A percentile compares a stretch with the other conserved stretches of the same genome.
Evolutionary conservation across 1,140 invertebrate species (phyloP).

Genomic region (Temnothorax nylanderi): DNA sequence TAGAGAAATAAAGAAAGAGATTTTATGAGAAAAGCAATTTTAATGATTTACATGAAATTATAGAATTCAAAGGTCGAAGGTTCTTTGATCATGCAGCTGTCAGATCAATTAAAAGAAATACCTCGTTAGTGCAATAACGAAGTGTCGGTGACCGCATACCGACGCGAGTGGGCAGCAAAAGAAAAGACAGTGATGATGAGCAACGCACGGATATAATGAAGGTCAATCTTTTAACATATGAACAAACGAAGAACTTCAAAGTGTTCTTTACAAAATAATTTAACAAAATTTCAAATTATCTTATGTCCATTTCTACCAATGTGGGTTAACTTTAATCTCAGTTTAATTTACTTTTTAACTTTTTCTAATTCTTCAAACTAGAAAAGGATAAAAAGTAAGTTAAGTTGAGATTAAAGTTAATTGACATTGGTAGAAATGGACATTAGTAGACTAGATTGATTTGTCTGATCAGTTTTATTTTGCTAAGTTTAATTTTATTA

Average conservation of each 20-base stretch:
- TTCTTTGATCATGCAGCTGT: not conserved
- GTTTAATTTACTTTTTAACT: too few relatives aligned
- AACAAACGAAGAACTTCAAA: not conserved
- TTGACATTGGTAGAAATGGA: too few relatives aligned
- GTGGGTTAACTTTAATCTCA: too few relatives aligned
- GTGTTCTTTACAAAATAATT: not conserved
- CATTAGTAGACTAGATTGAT: not conserved
- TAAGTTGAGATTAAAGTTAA: too few relatives aligned
- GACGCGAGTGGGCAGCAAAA: slow-evolving; percentile 18
- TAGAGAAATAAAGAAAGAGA: too few relatives aligned
- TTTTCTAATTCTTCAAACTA: too few relatives aligned
- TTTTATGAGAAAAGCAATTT: not conserved
- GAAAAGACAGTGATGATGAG: not conserved
- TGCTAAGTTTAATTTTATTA: not conserved
- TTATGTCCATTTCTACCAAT: too few relatives aligned
- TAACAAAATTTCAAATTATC: not conserved
- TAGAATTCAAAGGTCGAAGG: not conserved
- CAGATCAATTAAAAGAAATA: slow-evolving; percentile 64
- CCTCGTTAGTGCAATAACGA: slow-evolving; percentile 49
- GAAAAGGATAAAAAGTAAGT: too few relatives aligned
- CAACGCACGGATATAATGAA: not conserved
- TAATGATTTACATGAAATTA: not conserved
- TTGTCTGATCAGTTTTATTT: not conserved
- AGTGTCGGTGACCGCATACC: slow-evolving; percentile 60
- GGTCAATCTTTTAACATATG: not conserved